phyloP scores from a whole-genome alignment of 2,113 vertebrate species.

The Heterocephalus glaber region DNA sequence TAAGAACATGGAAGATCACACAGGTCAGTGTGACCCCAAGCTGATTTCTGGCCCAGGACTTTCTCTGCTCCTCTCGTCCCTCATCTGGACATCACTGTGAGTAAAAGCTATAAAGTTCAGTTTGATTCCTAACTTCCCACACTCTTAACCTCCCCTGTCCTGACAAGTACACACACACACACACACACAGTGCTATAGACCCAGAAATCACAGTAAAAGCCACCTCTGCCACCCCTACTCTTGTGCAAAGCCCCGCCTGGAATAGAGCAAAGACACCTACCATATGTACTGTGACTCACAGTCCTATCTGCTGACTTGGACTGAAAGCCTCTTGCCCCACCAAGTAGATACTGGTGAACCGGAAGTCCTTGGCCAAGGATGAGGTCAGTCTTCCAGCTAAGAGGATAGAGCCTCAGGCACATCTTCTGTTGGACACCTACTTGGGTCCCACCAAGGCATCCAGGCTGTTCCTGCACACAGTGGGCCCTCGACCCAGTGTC shows the following conservation, averaged over 20 bases:
- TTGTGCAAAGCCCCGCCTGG: background rate
- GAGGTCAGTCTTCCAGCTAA: background rate
- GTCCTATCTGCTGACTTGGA: conserved; percentile 4
- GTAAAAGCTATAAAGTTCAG: background rate
- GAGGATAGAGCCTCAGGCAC: background rate
- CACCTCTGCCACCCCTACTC: background rate
- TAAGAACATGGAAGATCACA: background rate
- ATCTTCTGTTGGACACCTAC: background rate
- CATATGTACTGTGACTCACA: conserved; percentile 17
- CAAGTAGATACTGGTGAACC: conserved; percentile 35
- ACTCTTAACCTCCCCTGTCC: background rate
- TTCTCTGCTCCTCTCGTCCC: background rate
- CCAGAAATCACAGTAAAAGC: background rate
- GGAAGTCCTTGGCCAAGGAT: conserved; percentile 27
- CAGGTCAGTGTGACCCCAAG: background rate
- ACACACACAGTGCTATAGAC: background rate
- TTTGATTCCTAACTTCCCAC: background rate
- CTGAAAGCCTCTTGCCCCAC: conserved; percentile 49
- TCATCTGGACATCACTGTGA: background rate
- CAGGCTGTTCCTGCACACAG: background rate
- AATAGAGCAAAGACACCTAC: conserved; percentile 38
- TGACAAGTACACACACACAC: background rate
- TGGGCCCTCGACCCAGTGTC: background rate
- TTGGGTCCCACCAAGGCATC: background rate
- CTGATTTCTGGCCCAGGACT: background rate